A percentile compares a stretch with the other conserved stretches of the same genome.
Evolutionary conservation across 2,113 vertebrate species (phyloP).

Genomic region (Eubucco bourcierii): DNA sequence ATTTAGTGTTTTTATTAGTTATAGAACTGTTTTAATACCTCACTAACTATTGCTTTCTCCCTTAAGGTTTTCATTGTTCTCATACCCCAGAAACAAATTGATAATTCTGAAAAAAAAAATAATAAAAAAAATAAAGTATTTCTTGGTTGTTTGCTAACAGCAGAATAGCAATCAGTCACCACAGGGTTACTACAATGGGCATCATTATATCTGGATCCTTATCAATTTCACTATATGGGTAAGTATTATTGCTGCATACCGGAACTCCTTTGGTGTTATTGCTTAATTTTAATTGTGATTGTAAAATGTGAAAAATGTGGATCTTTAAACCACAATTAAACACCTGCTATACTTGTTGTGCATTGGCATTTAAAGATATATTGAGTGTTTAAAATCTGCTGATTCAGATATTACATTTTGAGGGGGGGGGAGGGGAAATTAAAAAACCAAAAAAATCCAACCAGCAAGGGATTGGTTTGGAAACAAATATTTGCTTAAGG

Average conservation of each 20-base stretch:
- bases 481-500: conserved; percentile 70
- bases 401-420: conserved; percentile 80
- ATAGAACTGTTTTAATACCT: conserved; percentile 97
- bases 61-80: conserved; percentile 89
- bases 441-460: not conserved
- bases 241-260: conserved; percentile 85
- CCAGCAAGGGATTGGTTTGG: conserved; percentile 44
- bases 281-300: conserved; percentile 90
- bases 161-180: conserved; percentile 91
- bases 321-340: conserved; percentile 90
- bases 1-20: conserved; percentile 98
- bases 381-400: conserved; percentile 87
- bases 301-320: conserved; percentile 87
- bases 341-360: conserved; percentile 87
- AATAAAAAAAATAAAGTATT: conserved; percentile 91
- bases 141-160: conserved; percentile 89
- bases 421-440: not conserved
- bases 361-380: conserved; percentile 86
- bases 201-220: conserved; percentile 86
- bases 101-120: conserved; percentile 94
- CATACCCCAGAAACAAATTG: conserved; percentile 91
- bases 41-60: conserved; percentile 91
- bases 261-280: conserved; percentile 88
- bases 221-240: conserved; percentile 87
- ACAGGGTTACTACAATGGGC: conserved; percentile 88